Base-by-base conservation (phyloP, 2,797 vertebrate genomes). In the Rhynchotus rufescens region DNA sequence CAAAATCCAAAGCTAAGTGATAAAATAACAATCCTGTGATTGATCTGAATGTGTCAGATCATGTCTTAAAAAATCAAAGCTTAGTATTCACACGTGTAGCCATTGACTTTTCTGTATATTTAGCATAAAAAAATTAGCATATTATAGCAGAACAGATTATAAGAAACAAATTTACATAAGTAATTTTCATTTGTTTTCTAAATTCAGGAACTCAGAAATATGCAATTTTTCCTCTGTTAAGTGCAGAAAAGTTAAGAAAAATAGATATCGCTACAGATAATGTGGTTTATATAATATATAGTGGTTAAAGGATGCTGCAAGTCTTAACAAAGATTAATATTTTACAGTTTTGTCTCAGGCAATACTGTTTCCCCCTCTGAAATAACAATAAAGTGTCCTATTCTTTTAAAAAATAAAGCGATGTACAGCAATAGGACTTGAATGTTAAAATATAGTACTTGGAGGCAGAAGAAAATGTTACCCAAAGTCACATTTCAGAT, bases 401-500 rank as follows among this genome's bases (percentile, higher is more conserved):
- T 17, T 49, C 4, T 88, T 76, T 61, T 60, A 16, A 45, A 14
- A 67, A 84, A 78, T 78, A 79, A 64, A 86, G 10, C 5, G 32
- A n/a, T 26, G 3, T 25, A 12, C 4, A 62, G 14, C n/a, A 71
- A 30, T 30, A 54, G 17, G 12, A 59, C 51, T 68, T 0, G 0
- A 72, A 10, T n/a, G 7, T 47, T 73, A 80, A 78, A 87, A 54
- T 62, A 44, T 42, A 44, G 45, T 54, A 38, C n/a, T 38, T 65
- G 28, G 5, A 78, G n/a, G 5, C 4, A 61, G n/a, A 59, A 52
- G 32, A 62, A 23, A 26, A 28, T 40, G 36, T 42, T 47, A 66
- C 49, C 23, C 0, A 56, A 93, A 80, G 66, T 80, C 93, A 61
- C 57, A 56, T 88, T 90, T 90, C 60, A 92, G 93, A 93, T 56